Base-by-base conservation (phyloP, 2,113 vertebrate genomes). In the Crotalus viridis region DNA sequence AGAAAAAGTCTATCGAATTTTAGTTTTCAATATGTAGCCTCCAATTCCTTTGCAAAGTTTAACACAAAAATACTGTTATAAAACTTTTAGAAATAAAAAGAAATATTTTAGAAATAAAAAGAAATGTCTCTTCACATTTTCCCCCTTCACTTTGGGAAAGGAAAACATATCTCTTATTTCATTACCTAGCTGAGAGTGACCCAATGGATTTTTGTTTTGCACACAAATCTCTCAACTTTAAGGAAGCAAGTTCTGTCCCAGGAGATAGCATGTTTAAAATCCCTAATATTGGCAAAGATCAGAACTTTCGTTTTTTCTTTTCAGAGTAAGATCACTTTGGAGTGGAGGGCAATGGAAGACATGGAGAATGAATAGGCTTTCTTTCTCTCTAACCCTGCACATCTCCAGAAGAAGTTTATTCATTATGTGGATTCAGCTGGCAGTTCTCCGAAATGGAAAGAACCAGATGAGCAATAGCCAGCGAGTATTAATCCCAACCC, bases 391-490 rank as follows among this genome's bases (percentile, higher is more conserved):
- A 54, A 26, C 13, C 64, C 87, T 85, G 26, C 52, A 52, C 43
- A 26, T 54, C 55, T 64, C n/a, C 56, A 61, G 55, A 90, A 39
- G 55, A 64, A 24, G 46, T 64, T 85, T 93, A 85, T 89, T 89
- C 61, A 10, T 24, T 52, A 52, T 86, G 88, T 90, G 74, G 74
- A 90, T 90, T 87, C 46, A 90, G 92, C 74, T 43, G 56, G 48
- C 56, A 86, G 22, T 33, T 56, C 88, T 52, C 28, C 51, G 55
- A 86, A 51, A 87, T 28, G 74, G 56, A 89, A 90, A 86, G 46
- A 90, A 24, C 13, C 54, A 54, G 56, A 86, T 64, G 81, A 87
- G 87, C 89, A 93, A 93, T 52, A 92, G 64, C 69, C 88, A 74
- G 89, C 46, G 54, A 86, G 55, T 17, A 19, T 56, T 54, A 19